phyloP scores from a whole-genome alignment of 2,888 invertebrate genomes.

The Xestoiulus laeticollis region DNA sequence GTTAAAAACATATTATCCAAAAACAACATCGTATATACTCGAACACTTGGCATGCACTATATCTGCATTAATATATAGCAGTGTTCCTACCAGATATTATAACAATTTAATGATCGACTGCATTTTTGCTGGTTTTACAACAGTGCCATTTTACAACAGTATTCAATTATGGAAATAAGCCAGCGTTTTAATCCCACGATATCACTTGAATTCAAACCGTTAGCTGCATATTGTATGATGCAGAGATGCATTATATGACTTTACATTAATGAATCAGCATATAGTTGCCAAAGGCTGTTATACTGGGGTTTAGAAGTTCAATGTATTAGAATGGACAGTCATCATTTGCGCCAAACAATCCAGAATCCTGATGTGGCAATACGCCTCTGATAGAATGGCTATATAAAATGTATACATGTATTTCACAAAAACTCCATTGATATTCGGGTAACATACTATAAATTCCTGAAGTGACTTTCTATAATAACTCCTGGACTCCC shows the following conservation, averaged over 20 bases:
- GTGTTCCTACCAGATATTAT: too few relatives aligned
- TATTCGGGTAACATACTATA: conserved; percentile 7
- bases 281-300: neutral
- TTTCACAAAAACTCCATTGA: conserved; percentile 11
- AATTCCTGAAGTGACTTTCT: neutral
- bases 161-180: neutral
- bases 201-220: neutral
- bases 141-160: neutral
- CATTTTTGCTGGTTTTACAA: neutral
- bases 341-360: neutral
- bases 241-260: too few relatives aligned
- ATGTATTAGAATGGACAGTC: neutral
- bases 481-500: neutral
- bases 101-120: neutral
- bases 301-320: neutral
- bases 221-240: too few relatives aligned
- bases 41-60: too few relatives aligned
- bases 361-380: neutral
- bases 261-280: neutral
- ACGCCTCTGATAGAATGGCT: neutral
- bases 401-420: neutral
- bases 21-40: too few relatives aligned
- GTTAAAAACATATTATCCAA: too few relatives aligned
- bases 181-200: neutral
- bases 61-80: too few relatives aligned